Conservation (phyloP, 2,113 vertebrate genomes). For the Chaetops frenatus region DNA sequence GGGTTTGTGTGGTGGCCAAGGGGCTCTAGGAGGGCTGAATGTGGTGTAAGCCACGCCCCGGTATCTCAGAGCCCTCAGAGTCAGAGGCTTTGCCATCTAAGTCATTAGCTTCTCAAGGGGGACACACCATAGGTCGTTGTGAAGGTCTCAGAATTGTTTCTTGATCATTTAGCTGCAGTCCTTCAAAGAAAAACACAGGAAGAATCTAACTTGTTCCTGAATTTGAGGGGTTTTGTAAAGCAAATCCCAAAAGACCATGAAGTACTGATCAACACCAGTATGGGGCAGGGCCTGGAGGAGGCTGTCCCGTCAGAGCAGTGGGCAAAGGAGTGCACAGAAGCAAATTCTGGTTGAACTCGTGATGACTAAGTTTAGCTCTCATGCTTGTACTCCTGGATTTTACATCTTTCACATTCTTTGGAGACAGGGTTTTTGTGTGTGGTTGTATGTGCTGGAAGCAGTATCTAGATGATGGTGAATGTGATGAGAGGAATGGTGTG, state of each 20-base stretch:
- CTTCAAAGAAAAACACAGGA: not conserved
- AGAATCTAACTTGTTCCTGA: not conserved
- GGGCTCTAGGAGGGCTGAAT: not conserved
- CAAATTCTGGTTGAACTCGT: not conserved
- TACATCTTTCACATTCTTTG: conserved; percentile 16
- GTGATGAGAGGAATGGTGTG: not conserved
- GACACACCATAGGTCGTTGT: not conserved
- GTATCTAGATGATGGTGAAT: not conserved
- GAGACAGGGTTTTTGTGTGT: not conserved
- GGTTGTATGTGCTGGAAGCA: conserved; percentile 21
- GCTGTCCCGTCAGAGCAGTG: rapidly evolving
- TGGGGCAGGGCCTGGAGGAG: not conserved
- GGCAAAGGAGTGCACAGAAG: not conserved
- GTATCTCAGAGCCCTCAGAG: not conserved
- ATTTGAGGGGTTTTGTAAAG: not conserved
- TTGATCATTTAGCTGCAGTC: not conserved
- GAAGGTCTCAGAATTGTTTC: not conserved
- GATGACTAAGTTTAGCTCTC: not conserved
- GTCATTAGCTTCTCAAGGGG: not conserved
- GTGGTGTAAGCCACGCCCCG: not conserved
- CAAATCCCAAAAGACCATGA: not conserved
- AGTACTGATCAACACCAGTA: rapidly evolving
- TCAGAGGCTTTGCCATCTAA: not conserved
- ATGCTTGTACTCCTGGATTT: not conserved
- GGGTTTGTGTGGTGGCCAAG: not conserved